A percentile compares a stretch with the other conserved stretches of the same genome.
Evolutionary conservation across 2,888 invertebrate species (phyloP).

Genomic region (Tineola bisselliella): DNA sequence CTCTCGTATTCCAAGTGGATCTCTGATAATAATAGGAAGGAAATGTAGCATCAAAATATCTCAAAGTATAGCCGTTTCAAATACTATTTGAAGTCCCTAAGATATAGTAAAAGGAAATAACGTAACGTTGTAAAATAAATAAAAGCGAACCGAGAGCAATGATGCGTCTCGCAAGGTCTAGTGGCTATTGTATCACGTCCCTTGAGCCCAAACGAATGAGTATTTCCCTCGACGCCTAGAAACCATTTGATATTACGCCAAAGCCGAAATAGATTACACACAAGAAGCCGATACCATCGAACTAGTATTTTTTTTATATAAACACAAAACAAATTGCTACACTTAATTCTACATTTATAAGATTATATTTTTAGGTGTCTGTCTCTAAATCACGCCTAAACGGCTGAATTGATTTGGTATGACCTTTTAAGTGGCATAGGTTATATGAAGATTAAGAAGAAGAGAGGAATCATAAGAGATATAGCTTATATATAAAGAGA

Average conservation of each 20-base stretch:
- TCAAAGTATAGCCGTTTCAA: not conserved
- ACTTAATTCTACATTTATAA: no score
- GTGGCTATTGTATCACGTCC: constrained; percentile 38
- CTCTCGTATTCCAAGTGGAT: not conserved
- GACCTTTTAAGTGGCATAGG: no score
- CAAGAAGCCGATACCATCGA: not conserved
- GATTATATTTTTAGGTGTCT: no score
- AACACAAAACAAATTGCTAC: no score
- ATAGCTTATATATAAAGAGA: no score
- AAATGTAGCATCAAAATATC: constrained; percentile 6
- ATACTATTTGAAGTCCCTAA: not conserved
- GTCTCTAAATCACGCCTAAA: no score
- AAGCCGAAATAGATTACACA: constrained; percentile 7
- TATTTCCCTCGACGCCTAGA: constrained; percentile 37
- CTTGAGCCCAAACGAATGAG: constrained; percentile 43
- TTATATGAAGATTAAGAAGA: no score
- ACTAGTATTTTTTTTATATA: not conserved
- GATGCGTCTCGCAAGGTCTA: constrained; percentile 32
- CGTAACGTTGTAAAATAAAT: constrained; percentile 42
- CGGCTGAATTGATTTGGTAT: no score
- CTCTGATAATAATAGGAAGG: constrained; percentile 8
- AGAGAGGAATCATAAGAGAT: no score
- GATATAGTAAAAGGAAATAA: constrained; percentile 26
- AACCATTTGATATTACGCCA: constrained; percentile 23
- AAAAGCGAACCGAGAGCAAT: constrained; percentile 44